Evolutionary conservation across 2,888 invertebrate species (phyloP).

Genomic region (Hetaerina titia): DNA sequence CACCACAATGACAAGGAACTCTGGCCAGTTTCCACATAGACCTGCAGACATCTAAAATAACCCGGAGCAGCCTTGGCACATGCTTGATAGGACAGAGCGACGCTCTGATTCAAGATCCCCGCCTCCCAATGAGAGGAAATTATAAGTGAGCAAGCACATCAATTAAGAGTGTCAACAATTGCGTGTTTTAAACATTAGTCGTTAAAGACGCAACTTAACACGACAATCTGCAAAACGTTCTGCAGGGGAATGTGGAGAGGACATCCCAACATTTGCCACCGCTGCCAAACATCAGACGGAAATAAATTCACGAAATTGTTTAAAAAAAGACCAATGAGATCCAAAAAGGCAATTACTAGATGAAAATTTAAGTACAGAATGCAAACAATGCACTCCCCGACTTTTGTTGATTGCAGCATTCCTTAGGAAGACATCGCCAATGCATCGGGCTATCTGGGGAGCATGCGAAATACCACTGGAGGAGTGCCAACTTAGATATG

Average conservation of each 20-base stretch:
- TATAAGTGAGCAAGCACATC: neutral
- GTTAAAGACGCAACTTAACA: too few species aligned
- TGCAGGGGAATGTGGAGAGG: neutral
- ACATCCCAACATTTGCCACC: too few species aligned
- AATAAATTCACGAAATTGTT: neutral
- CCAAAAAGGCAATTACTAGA: neutral
- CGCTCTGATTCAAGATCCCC: slow-evolving; percentile 32
- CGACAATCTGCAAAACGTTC: neutral
- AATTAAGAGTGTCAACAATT: neutral
- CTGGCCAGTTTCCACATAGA: slow-evolving; percentile 56
- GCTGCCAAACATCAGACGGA: too few species aligned
- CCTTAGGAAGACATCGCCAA: slow-evolving; percentile 19
- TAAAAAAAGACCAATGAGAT: neutral
- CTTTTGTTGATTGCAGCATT: slow-evolving; percentile 25
- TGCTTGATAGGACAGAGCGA: slow-evolving; percentile 55
- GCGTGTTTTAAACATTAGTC: too few species aligned
- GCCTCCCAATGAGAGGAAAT: neutral
- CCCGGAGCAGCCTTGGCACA: slow-evolving; percentile 67
- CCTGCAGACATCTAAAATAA: slow-evolving; percentile 67
- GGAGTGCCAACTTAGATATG: slow-evolving; percentile 43
- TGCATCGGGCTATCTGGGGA: slow-evolving; percentile 46
- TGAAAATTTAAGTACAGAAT: neutral
- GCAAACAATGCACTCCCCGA: neutral
- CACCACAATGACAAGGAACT: slow-evolving; percentile 65
- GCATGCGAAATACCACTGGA: slow-evolving; percentile 55